Base-by-base conservation (phyloP, 2,797 vertebrate species). In the Catostomus latipinnis region DNA sequence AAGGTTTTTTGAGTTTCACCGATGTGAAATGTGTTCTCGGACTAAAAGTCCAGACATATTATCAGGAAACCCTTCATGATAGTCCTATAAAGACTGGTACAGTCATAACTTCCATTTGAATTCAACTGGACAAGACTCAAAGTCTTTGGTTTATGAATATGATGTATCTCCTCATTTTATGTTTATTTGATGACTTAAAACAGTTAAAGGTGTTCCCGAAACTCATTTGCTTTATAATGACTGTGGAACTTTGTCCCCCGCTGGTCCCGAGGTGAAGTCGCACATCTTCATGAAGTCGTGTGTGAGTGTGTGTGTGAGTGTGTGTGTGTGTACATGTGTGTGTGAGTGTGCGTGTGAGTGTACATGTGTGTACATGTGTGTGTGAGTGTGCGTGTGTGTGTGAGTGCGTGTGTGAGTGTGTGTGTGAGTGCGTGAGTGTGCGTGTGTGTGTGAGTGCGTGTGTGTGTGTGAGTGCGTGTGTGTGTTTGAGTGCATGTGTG, bases 161-260 rank as follows among this genome's bases (percentile, higher is more conserved):
- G 6, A 57, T 43, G 48, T 1, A 48, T 72, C n/a, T 71, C 43
- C 70, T 68, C 5, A 8, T 68, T 68, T 76, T 69, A 60, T 60
- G 65, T 69, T 69, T 60, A 43, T 68, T 46, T 50, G 54, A 76
- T 50, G 18, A 16, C 54, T 69, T 63, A 58, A 49, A 65, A 54
- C 65, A n/a, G 67, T 61, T 70, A 78, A 69, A 78, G 67, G 62
- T 70, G 67, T 62, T 62, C 57, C 49, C 67, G 34, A 62, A 60
- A 54, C 67, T 71, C 76, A 71, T 78, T 54, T 62, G 57, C 6
- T 48, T 62, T 60, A 5, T 71, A 62, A 78, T 71, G 67, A 13
- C 49, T 1, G 5, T 10, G 50, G 67, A 54, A 71, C 67, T 78
- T 71, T 78, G 76, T 62, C 76, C 34, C 57, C 18, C 34, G 34